These are phyloP conservation scores for Chlamydotis undulata DNA, from an alignment of 2,113 vertebrate species.

Conservation along the genomic window DNA sequence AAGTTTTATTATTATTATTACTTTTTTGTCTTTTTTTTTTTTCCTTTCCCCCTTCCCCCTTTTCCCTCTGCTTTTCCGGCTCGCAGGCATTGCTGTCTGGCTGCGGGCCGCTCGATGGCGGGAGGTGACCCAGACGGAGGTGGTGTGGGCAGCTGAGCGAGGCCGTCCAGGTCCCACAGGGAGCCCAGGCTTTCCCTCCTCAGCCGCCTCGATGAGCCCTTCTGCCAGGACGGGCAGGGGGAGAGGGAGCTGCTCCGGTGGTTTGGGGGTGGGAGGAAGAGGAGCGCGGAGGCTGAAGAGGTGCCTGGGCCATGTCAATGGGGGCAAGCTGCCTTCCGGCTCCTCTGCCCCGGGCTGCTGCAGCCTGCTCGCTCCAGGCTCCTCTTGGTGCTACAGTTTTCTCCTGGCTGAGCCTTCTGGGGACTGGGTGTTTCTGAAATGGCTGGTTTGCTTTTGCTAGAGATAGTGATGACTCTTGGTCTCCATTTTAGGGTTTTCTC, in stretches of 20 bases:
- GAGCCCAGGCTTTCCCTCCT: background rate
- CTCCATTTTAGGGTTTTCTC: constrained; percentile 24
- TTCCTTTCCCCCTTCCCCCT: background rate
- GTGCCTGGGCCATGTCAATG: background rate
- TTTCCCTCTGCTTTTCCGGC: background rate
- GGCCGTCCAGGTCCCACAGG: background rate
- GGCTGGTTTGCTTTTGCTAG: background rate
- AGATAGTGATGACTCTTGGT: background rate
- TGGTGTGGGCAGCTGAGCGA: constrained; percentile 2
- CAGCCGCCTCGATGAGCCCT: background rate
- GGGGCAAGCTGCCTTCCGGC: background rate
- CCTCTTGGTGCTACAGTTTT: background rate
- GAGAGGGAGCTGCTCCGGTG: background rate
- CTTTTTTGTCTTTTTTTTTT: background rate
- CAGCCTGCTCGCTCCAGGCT: background rate
- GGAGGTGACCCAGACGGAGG: constrained; percentile 1
- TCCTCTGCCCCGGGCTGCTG: background rate
- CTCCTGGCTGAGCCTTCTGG: background rate
- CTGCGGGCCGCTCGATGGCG: background rate
- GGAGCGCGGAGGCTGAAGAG: background rate
- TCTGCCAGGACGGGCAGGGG: background rate
- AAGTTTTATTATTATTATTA: background rate
- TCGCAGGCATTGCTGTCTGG: background rate
- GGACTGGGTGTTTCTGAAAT: background rate
- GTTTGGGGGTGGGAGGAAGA: constrained; percentile 29